Percentiles rank a stretch among this genome's conserved stretches.
phyloP scores from a whole-genome alignment of 2,888 invertebrate species.

The Euplagia quadripunctaria region DNA sequence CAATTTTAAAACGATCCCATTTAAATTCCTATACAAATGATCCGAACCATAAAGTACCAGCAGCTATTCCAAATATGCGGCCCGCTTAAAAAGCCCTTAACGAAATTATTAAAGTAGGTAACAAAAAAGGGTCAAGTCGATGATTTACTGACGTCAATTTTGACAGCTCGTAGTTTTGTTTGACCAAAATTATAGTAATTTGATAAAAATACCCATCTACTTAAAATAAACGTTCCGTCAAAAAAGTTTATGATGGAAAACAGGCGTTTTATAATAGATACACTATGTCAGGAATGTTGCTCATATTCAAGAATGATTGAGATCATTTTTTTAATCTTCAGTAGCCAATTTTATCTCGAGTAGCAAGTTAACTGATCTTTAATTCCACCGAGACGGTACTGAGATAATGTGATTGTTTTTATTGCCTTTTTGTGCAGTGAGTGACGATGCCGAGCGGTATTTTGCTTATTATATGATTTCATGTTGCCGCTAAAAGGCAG shows the following conservation, averaged over 20 bases:
- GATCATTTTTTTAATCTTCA: slow-evolving; percentile 56
- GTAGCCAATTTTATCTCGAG: slow-evolving; percentile 52
- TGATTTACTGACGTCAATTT: slow-evolving; percentile 85
- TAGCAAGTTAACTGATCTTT: slow-evolving; percentile 50
- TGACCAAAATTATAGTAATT: slow-evolving; percentile 86
- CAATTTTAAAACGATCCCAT: slow-evolving; percentile 72
- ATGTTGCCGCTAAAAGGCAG: slow-evolving; percentile 55
- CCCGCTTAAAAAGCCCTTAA: slow-evolving; percentile 85
- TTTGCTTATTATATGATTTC: slow-evolving; percentile 61
- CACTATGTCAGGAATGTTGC: slow-evolving; percentile 73
- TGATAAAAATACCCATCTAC: slow-evolving; percentile 83
- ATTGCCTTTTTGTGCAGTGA: slow-evolving; percentile 50
- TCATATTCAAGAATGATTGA: slow-evolving; percentile 48
- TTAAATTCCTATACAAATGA: slow-evolving; percentile 81
- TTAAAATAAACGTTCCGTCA: slow-evolving; percentile 78
- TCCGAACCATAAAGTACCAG: slow-evolving; percentile 78
- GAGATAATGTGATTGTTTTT: slow-evolving; percentile 55
- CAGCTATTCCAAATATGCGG: slow-evolving; percentile 82
- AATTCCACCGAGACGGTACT: slow-evolving; percentile 42
- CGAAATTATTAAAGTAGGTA: slow-evolving; percentile 81
- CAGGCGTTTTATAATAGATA: slow-evolving; percentile 71
- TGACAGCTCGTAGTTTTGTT: slow-evolving; percentile 86
- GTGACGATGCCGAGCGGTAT: slow-evolving; percentile 47
- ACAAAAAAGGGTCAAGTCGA: slow-evolving; percentile 81
- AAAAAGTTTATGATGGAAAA: slow-evolving; percentile 68